These are phyloP conservation scores for Falco novaeseelandiae DNA, from an alignment of 2,797 vertebrate species.

Conservation along the genomic window DNA sequence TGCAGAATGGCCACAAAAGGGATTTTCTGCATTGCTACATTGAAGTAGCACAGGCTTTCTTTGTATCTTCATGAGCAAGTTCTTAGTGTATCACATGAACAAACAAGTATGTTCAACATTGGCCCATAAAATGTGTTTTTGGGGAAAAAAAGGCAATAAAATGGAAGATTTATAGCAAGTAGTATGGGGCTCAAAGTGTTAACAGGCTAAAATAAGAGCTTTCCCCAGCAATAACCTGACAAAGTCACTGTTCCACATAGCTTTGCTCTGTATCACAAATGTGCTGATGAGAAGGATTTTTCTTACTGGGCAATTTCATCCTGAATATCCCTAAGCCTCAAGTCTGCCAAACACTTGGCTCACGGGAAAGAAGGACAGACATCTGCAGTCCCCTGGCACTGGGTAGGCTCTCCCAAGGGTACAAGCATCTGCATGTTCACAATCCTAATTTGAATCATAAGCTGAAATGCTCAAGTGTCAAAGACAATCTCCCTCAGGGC, in stretches of 20 bases:
- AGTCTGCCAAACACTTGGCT: neutral
- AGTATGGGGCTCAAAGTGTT: neutral
- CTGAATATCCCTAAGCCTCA: neutral
- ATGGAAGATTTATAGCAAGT: neutral
- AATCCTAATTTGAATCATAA: neutral
- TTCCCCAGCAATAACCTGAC: neutral
- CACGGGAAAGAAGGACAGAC: neutral
- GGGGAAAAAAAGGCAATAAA: neutral
- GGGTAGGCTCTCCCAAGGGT: neutral
- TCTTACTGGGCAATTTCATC: neutral
- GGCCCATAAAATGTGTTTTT: neutral
- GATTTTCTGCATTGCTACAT: neutral
- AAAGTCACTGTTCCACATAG: neutral
- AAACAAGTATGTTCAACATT: neutral
- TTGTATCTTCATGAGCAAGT: neutral
- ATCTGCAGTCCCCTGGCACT: too few species aligned
- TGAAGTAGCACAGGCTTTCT: neutral
- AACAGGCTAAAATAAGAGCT: constrained; percentile 1
- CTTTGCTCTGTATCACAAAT: neutral
- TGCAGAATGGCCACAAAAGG: neutral
- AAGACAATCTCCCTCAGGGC: neutral
- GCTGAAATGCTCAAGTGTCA: neutral
- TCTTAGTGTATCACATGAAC: neutral
- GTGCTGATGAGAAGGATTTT: neutral
- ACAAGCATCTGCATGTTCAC: neutral